These are phyloP conservation scores for Cephalopholis sonnerati DNA, from an alignment of 2,113 vertebrate species.

Conservation along the genomic window DNA sequence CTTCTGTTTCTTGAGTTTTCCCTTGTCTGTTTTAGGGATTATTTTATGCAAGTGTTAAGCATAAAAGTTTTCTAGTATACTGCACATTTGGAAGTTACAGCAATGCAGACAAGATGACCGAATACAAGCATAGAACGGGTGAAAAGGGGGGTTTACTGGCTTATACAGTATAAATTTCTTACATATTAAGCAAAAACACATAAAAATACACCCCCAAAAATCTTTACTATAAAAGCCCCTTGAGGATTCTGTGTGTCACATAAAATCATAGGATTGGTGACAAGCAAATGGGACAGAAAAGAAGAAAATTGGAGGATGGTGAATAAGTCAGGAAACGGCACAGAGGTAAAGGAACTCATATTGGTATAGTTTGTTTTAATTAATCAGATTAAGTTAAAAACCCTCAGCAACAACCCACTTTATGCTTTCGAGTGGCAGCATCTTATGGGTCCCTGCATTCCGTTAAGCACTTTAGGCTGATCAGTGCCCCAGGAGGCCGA, in stretches of 20 bases:
- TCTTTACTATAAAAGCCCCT: neutral
- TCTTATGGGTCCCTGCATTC: conserved; percentile 79
- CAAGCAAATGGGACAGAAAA: neutral
- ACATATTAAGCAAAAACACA: too few relatives aligned
- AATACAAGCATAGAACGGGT: neutral
- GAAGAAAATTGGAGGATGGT: neutral
- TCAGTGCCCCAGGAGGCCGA: conserved; percentile 82
- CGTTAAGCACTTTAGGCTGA: conserved; percentile 85
- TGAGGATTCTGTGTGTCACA: neutral
- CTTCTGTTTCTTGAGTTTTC: neutral
- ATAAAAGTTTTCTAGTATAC: neutral
- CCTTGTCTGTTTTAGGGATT: neutral
- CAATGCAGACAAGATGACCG: neutral
- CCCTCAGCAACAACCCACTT: conserved; percentile 72
- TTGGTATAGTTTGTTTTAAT: conserved; percentile 78
- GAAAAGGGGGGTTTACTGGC: neutral
- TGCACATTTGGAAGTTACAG: neutral
- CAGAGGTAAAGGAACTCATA: conserved; percentile 21
- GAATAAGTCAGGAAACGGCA: conserved; percentile 10
- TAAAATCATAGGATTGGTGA: neutral
- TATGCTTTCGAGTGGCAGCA: conserved; percentile 80
- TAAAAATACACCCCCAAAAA: too few relatives aligned
- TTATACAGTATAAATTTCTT: neutral
- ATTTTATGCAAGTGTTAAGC: neutral
- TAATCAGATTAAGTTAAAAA: conserved; percentile 78